Evolutionary conservation across 2,797 vertebrate genomes (phyloP).

Genomic region (Anguilla obscura): DNA sequence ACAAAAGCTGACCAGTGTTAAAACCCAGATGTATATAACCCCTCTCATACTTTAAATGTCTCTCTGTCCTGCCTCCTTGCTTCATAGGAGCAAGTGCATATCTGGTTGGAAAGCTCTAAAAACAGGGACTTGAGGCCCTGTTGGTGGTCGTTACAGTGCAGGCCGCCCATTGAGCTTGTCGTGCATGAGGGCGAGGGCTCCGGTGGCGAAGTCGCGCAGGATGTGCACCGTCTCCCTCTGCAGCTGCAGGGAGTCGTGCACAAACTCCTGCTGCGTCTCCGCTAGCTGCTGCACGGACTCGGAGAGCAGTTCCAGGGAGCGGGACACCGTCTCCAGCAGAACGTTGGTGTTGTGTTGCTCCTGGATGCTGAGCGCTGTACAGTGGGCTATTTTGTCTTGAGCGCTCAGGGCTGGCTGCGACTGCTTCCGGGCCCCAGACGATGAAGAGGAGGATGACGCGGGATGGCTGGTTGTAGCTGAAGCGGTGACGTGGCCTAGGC

Average conservation of each 20-base stretch:
- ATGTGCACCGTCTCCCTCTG: conserved; percentile 73
- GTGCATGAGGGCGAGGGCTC: conserved; percentile 65
- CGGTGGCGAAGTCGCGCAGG: conserved; percentile 72
- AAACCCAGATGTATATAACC: not conserved
- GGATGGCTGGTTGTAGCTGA: conserved; percentile 27
- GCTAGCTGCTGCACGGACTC: conserved; percentile 73
- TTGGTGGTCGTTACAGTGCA: conserved; percentile 44
- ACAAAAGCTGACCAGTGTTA: not conserved
- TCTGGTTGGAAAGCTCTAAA: too few relatives aligned
- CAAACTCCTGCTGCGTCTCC: conserved; percentile 75
- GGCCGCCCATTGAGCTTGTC: conserved; percentile 68
- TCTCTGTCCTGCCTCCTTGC: not conserved
- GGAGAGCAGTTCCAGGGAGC: conserved; percentile 69
- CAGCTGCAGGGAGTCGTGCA: conserved; percentile 70
- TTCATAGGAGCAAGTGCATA: not conserved
- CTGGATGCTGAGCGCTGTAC: conserved; percentile 67
- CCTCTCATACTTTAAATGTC: not conserved
- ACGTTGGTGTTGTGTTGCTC: conserved; percentile 71
- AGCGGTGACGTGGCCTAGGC: not conserved
- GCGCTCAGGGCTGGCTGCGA: conserved; percentile 49
- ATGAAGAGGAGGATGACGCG: not conserved
- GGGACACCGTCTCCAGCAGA: conserved; percentile 69
- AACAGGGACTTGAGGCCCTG: too few relatives aligned
- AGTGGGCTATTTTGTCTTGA: conserved; percentile 57
- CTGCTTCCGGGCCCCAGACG: conserved; percentile 29